Conservation (phyloP, 2,113 vertebrate genomes). For the Amia ocellicauda region DNA sequence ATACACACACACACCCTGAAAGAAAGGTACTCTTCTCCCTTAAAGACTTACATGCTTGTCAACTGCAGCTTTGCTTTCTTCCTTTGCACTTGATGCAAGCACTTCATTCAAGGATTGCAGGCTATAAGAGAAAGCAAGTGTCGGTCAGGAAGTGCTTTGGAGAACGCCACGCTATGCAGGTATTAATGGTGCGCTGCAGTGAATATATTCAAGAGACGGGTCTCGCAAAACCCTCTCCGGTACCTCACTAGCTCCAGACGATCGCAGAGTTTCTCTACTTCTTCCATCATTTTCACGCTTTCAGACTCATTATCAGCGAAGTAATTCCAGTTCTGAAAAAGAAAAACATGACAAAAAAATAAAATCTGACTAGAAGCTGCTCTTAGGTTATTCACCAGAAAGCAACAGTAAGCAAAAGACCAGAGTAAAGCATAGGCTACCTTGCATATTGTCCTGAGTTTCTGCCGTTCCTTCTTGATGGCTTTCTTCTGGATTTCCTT, state of each 20-base stretch:
- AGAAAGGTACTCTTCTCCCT: not conserved
- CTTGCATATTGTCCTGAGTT: conserved; percentile 94
- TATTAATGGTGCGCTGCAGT: too few species aligned
- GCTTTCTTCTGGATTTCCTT: conserved; percentile 98
- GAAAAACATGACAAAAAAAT: too few species aligned
- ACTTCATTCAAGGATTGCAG: conserved; percentile 92
- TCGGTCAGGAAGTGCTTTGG: not conserved
- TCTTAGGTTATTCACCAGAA: not conserved
- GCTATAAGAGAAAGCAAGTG: conserved; percentile 65
- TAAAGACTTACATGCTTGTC: conserved; percentile 83
- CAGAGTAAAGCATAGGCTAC: conserved; percentile 44
- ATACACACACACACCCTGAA: conserved; percentile 7
- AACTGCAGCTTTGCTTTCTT: conserved; percentile 82
- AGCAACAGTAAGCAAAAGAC: not conserved
- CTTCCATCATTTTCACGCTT: conserved; percentile 96
- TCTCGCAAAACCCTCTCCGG: not conserved
- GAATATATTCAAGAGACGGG: too few species aligned
- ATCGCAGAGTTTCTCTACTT: conserved; percentile 96
- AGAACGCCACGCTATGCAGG: too few species aligned
- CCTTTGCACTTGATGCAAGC: conserved; percentile 79
- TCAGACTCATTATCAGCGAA: conserved; percentile 89
- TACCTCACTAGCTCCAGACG: conserved; percentile 90
- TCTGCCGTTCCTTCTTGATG: conserved; percentile 95
- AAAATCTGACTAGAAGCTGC: too few species aligned
- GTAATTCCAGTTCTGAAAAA: conserved; percentile 88